Percentiles rank a stretch among this genome's conserved stretches.
Conservation (phyloP, 2,113 vertebrate genomes). For the Ancistrus triradiatus region DNA sequence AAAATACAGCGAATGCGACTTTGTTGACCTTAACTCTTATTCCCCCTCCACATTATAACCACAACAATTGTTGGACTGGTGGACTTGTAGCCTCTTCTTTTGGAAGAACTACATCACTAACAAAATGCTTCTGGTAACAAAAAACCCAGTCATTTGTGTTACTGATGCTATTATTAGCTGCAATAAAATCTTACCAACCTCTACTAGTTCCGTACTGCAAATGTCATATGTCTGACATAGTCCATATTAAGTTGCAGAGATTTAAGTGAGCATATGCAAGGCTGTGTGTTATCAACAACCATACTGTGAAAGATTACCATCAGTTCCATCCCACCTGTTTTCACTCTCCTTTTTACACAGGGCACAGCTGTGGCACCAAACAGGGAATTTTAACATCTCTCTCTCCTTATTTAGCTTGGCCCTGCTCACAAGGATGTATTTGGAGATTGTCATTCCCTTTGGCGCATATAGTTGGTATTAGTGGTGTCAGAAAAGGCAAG, state of each 20-base stretch:
- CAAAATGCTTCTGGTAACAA: constrained; percentile 73
- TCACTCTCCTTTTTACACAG: constrained; percentile 64
- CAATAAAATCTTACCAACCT: constrained; percentile 69
- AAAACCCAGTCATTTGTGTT: constrained; percentile 65
- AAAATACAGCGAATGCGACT: constrained; percentile 33
- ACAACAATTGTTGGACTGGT: constrained; percentile 43
- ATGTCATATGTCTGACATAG: constrained; percentile 75
- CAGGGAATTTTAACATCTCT: constrained; percentile 64
- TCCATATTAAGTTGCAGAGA: constrained; percentile 74
- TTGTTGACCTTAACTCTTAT: constrained; percentile 60
- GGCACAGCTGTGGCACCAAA: constrained; percentile 71
- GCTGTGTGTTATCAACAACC: constrained; percentile 68
- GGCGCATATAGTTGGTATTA: constrained; percentile 28
- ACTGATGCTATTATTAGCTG: constrained; percentile 70
- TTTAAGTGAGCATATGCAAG: constrained; percentile 63
- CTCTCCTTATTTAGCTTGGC: constrained; percentile 42
- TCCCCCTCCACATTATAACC: constrained; percentile 48
- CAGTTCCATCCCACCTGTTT: constrained; percentile 71
- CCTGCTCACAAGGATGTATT: constrained; percentile 24
- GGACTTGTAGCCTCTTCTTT: constrained; percentile 62
- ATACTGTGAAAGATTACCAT: constrained; percentile 77
- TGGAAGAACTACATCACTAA: constrained; percentile 58
- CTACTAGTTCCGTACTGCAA: constrained; percentile 68
- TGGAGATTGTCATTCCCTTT: constrained; percentile 38
- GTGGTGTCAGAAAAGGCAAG: constrained; percentile 22